These are phyloP conservation scores for Drosophila oshimai DNA, from an alignment of 1,140 invertebrate genomes.

Conservation along the genomic window DNA sequence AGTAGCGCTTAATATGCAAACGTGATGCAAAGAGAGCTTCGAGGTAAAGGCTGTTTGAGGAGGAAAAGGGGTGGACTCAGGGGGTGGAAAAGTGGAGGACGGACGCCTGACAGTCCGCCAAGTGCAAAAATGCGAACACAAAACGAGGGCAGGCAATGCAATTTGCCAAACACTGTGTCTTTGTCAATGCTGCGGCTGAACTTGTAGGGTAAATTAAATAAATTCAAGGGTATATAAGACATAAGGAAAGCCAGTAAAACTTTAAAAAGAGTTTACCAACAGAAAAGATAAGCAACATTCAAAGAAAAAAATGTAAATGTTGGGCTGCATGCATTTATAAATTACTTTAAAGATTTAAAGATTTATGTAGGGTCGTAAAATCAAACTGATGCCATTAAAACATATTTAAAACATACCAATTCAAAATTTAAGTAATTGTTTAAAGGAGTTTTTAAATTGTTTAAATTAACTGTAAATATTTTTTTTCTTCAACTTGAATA, in stretches of 20 bases:
- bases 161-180: conserved; percentile 50
- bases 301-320: too few relatives aligned
- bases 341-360: too few relatives aligned
- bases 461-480: too few relatives aligned
- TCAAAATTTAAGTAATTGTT: too few relatives aligned
- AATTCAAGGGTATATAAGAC: not conserved
- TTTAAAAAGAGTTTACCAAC: not conserved
- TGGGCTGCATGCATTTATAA: too few relatives aligned
- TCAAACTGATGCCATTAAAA: too few relatives aligned
- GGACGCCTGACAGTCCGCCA: conserved; percentile 41
- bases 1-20: conserved; percentile 72
- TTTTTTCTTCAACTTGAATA: too few relatives aligned
- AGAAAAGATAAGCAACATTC: not conserved
- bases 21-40: conserved; percentile 43
- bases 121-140: conserved; percentile 67
- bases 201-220: not conserved
- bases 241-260: not conserved
- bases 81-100: not conserved
- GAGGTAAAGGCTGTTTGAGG: conserved; percentile 8
- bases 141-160: conserved; percentile 51
- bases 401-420: too few relatives aligned
- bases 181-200: conserved; percentile 12
- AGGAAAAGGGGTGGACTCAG: conserved; percentile 11
- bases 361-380: too few relatives aligned
- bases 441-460: too few relatives aligned